phyloP scores from a whole-genome alignment of 2,888 invertebrate species.

The Tachina grossa region DNA sequence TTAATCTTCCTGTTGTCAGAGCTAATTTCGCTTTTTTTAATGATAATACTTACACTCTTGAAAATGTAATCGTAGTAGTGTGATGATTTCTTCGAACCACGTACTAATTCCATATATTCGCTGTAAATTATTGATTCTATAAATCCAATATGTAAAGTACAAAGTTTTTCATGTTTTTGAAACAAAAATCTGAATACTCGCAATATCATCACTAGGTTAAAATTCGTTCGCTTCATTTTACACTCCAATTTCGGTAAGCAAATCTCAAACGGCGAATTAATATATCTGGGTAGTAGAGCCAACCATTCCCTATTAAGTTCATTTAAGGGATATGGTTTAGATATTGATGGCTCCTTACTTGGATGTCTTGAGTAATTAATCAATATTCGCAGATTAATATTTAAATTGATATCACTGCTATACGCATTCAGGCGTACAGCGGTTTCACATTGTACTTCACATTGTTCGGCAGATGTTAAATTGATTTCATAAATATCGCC shows the following conservation, averaged over 20 bases:
- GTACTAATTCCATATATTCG: slow-evolving; percentile 11
- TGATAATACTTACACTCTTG: slow-evolving; percentile 24
- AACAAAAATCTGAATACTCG: slow-evolving; percentile 53
- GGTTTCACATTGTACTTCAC: not conserved
- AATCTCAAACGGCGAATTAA: slow-evolving; percentile 41
- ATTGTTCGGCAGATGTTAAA: not conserved
- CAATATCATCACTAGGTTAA: slow-evolving; percentile 38
- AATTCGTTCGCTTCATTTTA: slow-evolving; percentile 22
- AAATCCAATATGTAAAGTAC: slow-evolving; percentile 19
- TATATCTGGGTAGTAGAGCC: slow-evolving; percentile 28
- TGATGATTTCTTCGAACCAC: not conserved
- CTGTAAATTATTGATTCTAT: slow-evolving; percentile 56
- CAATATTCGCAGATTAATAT: slow-evolving; percentile 48
- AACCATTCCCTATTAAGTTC: slow-evolving; percentile 54
- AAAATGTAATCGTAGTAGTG: not conserved
- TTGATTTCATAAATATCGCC: slow-evolving; percentile 69
- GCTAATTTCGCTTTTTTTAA: not conserved
- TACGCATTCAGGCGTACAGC: not conserved
- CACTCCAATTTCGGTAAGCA: slow-evolving; percentile 55
- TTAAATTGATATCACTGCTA: slow-evolving; percentile 26
- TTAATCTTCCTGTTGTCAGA: not conserved
- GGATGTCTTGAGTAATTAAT: slow-evolving; percentile 31
- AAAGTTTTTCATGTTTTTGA: slow-evolving; percentile 4
- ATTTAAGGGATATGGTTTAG: slow-evolving; percentile 43
- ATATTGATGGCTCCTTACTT: not conserved